phyloP scores from a whole-genome alignment of 2,797 vertebrate species.

The Acipenser transmontanus region DNA sequence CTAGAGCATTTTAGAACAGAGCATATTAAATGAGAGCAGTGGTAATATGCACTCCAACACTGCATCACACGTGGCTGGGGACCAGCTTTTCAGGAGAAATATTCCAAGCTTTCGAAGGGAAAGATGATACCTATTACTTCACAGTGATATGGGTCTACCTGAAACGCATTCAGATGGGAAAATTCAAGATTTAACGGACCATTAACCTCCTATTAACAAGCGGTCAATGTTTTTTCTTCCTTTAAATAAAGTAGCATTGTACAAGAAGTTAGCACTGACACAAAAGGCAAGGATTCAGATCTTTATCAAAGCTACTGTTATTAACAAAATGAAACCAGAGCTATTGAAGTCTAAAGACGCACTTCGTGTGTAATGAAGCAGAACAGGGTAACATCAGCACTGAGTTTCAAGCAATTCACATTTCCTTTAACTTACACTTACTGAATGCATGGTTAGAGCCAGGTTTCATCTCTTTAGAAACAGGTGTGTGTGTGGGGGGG shows the following conservation, averaged over 20 bases:
- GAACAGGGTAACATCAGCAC: constrained; percentile 40
- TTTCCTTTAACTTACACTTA: constrained; percentile 39
- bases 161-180: constrained; percentile 39
- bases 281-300: constrained; percentile 24
- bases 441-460: constrained; percentile 40
- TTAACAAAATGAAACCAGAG: constrained; percentile 46
- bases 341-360: constrained; percentile 32
- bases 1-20: constrained; percentile 2
- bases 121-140: constrained; percentile 13
- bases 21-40: constrained; percentile 22
- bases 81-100: constrained; percentile 16
- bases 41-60: constrained; percentile 8
- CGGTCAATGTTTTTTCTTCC: constrained; percentile 36
- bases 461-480: constrained; percentile 32
- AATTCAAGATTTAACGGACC: constrained; percentile 53
- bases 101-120: constrained; percentile 17
- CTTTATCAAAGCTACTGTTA: constrained; percentile 38
- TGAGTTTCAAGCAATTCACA: constrained; percentile 38
- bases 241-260: constrained; percentile 33
- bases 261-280: constrained; percentile 31
- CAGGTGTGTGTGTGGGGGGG: too few relatives aligned
- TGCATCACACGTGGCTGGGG: constrained; percentile 24
- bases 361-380: constrained; percentile 43
- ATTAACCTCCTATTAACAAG: constrained; percentile 54
- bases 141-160: constrained; percentile 6